Evolutionary conservation across 2,113 vertebrate genomes (phyloP).

Genomic region (Chionodraco myersi): DNA sequence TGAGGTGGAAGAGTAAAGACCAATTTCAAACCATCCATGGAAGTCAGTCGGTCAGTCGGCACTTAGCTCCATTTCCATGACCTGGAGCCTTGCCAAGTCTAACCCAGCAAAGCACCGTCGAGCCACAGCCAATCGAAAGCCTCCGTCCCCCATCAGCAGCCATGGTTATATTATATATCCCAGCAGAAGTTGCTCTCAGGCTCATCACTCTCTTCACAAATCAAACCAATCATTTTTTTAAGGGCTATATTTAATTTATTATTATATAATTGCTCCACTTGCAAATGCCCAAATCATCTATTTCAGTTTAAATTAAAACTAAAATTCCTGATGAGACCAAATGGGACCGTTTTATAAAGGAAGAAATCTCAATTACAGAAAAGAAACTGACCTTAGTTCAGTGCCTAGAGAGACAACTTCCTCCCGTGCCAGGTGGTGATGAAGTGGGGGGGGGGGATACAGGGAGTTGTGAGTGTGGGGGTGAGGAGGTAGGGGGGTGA

Average conservation of each 20-base stretch:
- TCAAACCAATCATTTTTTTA: slow-evolving; percentile 14
- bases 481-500: slow-evolving; percentile 66
- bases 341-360: slow-evolving; percentile 39
- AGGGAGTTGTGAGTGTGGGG: slow-evolving; percentile 55
- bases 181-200: slow-evolving; percentile 67
- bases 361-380: slow-evolving; percentile 34
- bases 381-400: slow-evolving; percentile 79
- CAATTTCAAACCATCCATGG: slow-evolving; percentile 83
- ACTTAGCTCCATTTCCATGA: slow-evolving; percentile 61
- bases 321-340: slow-evolving; percentile 29
- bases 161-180: slow-evolving; percentile 30
- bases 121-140: slow-evolving; percentile 36
- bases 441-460: slow-evolving; percentile 60
- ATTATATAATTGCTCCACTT: slow-evolving; percentile 17
- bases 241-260: slow-evolving; percentile 20
- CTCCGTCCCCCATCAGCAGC: slow-evolving; percentile 47
- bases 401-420: slow-evolving; percentile 81
- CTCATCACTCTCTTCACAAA: slow-evolving; percentile 32
- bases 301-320: slow-evolving; percentile 45
- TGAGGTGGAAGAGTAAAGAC: slow-evolving; percentile 71
- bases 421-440: slow-evolving; percentile 68
- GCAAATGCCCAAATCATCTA: slow-evolving; percentile 26
- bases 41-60: slow-evolving; percentile 77
- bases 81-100: slow-evolving; percentile 54
- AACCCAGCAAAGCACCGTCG: slow-evolving; percentile 48